Evolutionary conservation across 2,797 vertebrate genomes (phyloP).

Genomic region (Pteropus rufus): DNA sequence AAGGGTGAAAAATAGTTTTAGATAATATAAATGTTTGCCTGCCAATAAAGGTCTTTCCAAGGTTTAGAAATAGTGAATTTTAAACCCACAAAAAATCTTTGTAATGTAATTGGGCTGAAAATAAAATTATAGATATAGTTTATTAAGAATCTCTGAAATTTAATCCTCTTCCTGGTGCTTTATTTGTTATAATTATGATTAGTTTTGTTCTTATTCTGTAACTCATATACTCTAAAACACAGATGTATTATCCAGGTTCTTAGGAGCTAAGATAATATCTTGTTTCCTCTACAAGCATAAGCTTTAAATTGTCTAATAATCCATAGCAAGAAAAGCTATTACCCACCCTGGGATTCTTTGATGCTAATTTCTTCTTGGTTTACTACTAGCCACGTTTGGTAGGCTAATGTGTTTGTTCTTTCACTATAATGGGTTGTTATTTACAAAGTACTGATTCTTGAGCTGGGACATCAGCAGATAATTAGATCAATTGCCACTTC

Average conservation of each 20-base stretch:
- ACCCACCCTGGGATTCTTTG: background rate
- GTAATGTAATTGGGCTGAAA: background rate
- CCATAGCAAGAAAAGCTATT: background rate
- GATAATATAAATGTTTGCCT: background rate
- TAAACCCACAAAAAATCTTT: background rate
- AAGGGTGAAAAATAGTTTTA: background rate
- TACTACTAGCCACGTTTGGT: background rate
- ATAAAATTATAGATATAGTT: background rate
- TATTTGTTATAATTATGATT: background rate
- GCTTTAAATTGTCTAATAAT: background rate
- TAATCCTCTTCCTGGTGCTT: background rate
- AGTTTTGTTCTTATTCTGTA: background rate
- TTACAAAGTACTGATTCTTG: background rate
- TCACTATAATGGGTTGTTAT: background rate
- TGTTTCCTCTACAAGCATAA: background rate
- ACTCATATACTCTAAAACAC: background rate
- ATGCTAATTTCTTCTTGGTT: background rate
- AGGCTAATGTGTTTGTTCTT: background rate
- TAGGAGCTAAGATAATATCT: background rate
- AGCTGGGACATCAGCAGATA: background rate
- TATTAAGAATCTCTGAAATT: background rate
- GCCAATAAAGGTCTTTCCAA: background rate
- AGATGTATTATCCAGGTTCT: background rate
- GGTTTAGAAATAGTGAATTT: background rate
- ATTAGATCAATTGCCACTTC: background rate